These are phyloP conservation scores for Procambarus virginalis DNA, from an alignment of 1,140 invertebrate species.

Conservation along the genomic window DNA sequence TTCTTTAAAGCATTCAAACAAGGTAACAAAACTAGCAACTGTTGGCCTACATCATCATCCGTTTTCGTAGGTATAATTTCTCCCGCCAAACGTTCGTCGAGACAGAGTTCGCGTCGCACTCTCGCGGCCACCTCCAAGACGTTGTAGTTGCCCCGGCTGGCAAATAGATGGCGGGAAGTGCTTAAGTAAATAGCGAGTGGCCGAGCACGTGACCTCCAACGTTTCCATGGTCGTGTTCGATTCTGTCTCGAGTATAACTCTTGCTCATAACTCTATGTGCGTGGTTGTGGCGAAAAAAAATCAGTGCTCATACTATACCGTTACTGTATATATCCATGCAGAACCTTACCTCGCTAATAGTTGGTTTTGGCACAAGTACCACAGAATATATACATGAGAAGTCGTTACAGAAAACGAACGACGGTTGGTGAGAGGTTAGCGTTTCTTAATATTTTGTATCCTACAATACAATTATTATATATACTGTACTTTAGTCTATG, in stretches of 20 bases:
- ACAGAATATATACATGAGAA: too few relatives aligned
- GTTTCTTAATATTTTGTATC: too few relatives aligned
- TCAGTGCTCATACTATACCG: too few relatives aligned
- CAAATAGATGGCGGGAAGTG: neutral
- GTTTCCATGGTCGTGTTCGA: neutral
- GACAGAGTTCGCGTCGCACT: neutral
- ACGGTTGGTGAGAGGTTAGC: neutral
- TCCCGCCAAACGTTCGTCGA: neutral
- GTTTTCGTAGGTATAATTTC: neutral
- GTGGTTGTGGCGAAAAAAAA: neutral
- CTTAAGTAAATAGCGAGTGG: neutral
- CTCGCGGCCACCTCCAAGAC: neutral
- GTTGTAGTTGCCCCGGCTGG: neutral
- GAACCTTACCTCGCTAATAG: too few relatives aligned
- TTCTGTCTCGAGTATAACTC: neutral
- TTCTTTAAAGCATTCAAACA: too few relatives aligned
- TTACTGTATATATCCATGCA: too few relatives aligned
- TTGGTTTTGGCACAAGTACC: too few relatives aligned
- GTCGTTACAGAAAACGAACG: neutral
- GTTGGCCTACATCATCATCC: too few relatives aligned
- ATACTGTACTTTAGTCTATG: too few relatives aligned
- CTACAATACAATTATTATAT: too few relatives aligned
- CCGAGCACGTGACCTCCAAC: constrained; percentile 1
- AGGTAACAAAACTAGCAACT: too few relatives aligned
- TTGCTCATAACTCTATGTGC: neutral